These are phyloP conservation scores for Lemur catta DNA, from an alignment of 2,797 vertebrate species.

Conservation along the genomic window DNA sequence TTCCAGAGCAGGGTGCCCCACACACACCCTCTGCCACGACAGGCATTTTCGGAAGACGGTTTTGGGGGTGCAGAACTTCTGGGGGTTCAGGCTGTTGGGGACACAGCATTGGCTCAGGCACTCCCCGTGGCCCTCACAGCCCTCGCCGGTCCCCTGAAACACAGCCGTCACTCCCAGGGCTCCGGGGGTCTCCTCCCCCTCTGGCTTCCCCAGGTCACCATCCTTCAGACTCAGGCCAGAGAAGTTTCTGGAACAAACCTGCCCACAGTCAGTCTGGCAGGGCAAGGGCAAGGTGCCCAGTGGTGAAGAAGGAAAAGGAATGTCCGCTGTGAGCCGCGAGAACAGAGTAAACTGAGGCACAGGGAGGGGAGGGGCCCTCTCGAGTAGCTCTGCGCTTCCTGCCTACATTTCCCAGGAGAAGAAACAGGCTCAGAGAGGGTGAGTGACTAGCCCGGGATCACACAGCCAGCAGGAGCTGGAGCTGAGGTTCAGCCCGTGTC, in stretches of 20 bases:
- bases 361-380: background rate
- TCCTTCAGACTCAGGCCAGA: background rate
- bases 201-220: background rate
- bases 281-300: too few species aligned
- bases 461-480: background rate
- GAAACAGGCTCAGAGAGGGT: background rate
- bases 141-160: background rate
- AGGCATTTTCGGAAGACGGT: background rate
- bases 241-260: background rate
- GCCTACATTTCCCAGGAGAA: background rate
- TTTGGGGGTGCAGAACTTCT: background rate
- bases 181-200: background rate
- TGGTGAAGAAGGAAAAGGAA: background rate
- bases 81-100: background rate
- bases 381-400: too few species aligned
- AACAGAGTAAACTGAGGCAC: background rate
- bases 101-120: constrained; percentile 2
- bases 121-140: rapidly evolving
- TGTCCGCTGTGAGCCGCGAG: rapidly evolving
- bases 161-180: background rate
- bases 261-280: background rate
- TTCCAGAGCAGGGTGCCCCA: too few species aligned
- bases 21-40: background rate
- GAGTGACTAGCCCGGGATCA: background rate
- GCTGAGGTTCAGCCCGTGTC: background rate